Evolutionary conservation across 2,113 vertebrate genomes (phyloP).

Genomic region (Taurulus bubalis): DNA sequence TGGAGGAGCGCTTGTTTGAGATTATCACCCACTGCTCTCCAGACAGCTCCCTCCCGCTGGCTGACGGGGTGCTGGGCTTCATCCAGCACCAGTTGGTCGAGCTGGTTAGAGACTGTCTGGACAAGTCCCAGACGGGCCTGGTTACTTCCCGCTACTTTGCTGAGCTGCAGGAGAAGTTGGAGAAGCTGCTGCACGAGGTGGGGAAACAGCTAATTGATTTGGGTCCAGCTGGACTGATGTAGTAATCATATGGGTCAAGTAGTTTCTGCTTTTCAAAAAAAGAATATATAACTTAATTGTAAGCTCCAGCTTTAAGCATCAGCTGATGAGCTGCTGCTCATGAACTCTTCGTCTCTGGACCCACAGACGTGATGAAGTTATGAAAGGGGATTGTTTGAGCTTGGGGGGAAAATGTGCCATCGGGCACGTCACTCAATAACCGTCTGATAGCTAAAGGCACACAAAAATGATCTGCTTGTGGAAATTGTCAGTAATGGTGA

Average conservation of each 20-base stretch:
- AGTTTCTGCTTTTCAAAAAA: not conserved
- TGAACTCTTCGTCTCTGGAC: conserved; percentile 3
- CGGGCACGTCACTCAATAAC: conserved; percentile 33
- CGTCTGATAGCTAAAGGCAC: conserved; percentile 31
- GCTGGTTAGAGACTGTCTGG: conserved; percentile 95
- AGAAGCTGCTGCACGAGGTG: conserved; percentile 94
- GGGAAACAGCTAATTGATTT: conserved; percentile 20
- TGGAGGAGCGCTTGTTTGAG: conserved; percentile 94
- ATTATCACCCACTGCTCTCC: conserved; percentile 88
- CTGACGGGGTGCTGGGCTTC: conserved; percentile 95
- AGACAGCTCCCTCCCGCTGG: conserved; percentile 88
- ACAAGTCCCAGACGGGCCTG: conserved; percentile 92
- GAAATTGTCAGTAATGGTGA: conserved; percentile 43
- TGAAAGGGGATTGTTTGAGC: conserved; percentile 47
- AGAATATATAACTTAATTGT: not conserved
- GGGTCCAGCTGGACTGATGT: not conserved
- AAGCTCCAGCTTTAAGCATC: not conserved
- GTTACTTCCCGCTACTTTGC: conserved; percentile 96
- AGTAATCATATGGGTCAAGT: not conserved
- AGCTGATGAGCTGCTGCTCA: conserved; percentile 3
- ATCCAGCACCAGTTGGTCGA: conserved; percentile 98
- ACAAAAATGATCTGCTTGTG: conserved; percentile 31
- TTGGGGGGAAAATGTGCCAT: conserved; percentile 3
- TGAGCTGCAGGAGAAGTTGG: conserved; percentile 97
- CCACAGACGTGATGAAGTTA: conserved; percentile 24